phyloP scores from a whole-genome alignment of 2,888 invertebrate genomes.

The Hirtodrosophila histrioides region DNA sequence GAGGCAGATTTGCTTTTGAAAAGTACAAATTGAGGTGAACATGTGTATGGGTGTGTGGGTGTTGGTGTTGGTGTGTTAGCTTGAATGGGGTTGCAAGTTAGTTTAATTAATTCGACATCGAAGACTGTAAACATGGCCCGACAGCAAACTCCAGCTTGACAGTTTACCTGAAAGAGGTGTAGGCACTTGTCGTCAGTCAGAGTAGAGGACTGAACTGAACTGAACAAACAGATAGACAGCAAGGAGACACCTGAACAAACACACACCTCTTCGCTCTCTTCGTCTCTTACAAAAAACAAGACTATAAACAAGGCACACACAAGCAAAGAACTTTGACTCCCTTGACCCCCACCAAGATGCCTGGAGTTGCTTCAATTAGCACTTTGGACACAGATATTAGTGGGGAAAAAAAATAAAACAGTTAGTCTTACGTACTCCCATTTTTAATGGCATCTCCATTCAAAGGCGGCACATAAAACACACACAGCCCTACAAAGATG shows the following conservation, averaged over 20 bases:
- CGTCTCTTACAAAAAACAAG: constrained; percentile 20
- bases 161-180: constrained; percentile 81
- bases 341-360: constrained; percentile 37
- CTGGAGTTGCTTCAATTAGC: constrained; percentile 71
- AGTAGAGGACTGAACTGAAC: not conserved
- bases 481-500: constrained; percentile 9
- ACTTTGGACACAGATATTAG: constrained; percentile 78
- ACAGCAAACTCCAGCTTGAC: constrained; percentile 62
- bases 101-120: constrained; percentile 79
- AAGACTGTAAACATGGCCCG: constrained; percentile 66
- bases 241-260: constrained; percentile 1
- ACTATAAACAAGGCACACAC: constrained; percentile 50
- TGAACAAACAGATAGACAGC: constrained; percentile 1
- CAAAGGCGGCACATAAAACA: constrained; percentile 40
- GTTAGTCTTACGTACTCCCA: constrained; percentile 41
- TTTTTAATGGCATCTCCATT: constrained; percentile 49
- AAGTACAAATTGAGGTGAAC: constrained; percentile 63
- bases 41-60: constrained; percentile 9
- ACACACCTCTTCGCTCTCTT: not conserved
- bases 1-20: constrained; percentile 52
- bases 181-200: constrained; percentile 76
- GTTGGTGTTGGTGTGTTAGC: constrained; percentile 10
- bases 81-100: constrained; percentile 57
- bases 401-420: constrained; percentile 47
- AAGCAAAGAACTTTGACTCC: constrained; percentile 65